These are phyloP conservation scores for Lysandra bellargus DNA, from an alignment of 2,888 invertebrate species.

Conservation along the genomic window DNA sequence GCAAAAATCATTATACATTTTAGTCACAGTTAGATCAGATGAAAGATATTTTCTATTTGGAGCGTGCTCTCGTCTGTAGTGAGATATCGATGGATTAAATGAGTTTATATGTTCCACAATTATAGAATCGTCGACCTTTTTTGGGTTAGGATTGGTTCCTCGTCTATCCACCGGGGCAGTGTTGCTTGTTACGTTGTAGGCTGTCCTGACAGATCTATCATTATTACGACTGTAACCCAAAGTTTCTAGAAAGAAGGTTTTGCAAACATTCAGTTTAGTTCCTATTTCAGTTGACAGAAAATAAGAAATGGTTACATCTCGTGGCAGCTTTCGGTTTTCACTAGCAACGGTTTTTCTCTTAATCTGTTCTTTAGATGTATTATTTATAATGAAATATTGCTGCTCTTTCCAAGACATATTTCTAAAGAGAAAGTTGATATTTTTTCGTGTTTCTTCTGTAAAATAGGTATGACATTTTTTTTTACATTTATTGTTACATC, in stretches of 20 bases:
- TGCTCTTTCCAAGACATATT: too few species aligned
- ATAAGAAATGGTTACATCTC: too few species aligned
- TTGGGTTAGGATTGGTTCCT: not conserved
- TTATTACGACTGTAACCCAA: constrained; percentile 9
- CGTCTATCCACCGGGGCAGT: not conserved
- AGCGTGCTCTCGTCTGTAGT: constrained; percentile 4
- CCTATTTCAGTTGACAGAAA: too few species aligned
- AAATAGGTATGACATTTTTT: too few species aligned
- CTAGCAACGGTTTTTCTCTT: too few species aligned
- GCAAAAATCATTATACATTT: constrained; percentile 30
- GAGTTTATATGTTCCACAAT: constrained; percentile 29
- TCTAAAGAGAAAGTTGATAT: too few species aligned
- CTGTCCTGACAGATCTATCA: not conserved
- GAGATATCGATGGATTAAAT: constrained; percentile 19
- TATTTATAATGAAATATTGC: too few species aligned
- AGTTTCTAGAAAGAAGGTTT: not conserved
- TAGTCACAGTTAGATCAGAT: constrained; percentile 15
- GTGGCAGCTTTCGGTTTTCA: not conserved
- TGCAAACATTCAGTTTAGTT: not conserved
- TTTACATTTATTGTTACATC: too few species aligned
- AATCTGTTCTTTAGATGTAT: too few species aligned
- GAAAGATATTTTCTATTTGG: constrained; percentile 21
- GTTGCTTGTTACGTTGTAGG: not conserved
- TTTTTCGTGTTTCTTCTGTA: too few species aligned
- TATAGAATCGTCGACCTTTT: constrained; percentile 7